Evolutionary conservation across 2,797 vertebrate species (phyloP).

Genomic region (Amblyopsis hoosieri): DNA sequence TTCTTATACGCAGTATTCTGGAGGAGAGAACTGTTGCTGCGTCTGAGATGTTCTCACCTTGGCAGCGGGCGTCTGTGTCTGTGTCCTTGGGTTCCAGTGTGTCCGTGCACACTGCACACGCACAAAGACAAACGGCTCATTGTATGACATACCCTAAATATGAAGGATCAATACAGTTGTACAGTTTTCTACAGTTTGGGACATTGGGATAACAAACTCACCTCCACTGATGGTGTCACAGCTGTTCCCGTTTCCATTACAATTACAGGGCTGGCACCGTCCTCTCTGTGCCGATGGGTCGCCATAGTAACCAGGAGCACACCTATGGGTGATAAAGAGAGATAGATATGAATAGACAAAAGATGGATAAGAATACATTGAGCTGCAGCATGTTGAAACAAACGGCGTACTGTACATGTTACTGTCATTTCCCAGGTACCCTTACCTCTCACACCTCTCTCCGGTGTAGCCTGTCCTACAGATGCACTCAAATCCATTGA

Average conservation of each 20-base stretch:
- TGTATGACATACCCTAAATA: not conserved
- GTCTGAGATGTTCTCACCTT: conserved; percentile 75
- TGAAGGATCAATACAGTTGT: not conserved
- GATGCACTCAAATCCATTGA: conserved; percentile 79
- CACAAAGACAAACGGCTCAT: conserved; percentile 8
- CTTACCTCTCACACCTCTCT: conserved; percentile 86
- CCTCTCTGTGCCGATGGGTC: conserved; percentile 82
- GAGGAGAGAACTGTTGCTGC: not conserved
- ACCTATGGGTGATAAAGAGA: conserved; percentile 73
- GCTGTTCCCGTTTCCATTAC: conserved; percentile 81
- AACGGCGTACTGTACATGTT: not conserved
- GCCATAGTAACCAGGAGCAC: conserved; percentile 92
- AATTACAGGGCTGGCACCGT: conserved; percentile 87
- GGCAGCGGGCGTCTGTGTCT: conserved; percentile 81
- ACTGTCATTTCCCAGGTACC: not conserved
- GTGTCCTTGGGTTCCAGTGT: conserved; percentile 87
- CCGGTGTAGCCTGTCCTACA: conserved; percentile 90
- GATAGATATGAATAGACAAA: conserved; percentile 1
- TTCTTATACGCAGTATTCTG: not conserved
- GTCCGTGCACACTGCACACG: conserved; percentile 85
- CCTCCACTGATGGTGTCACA: conserved; percentile 91
- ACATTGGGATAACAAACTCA: conserved; percentile 53
- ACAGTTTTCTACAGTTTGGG: not conserved
- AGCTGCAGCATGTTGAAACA: not conserved
- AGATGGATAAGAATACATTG: conserved; percentile 2